These are phyloP conservation scores for Tautogolabrus adspersus DNA, from an alignment of 2,113 vertebrate species.

Conservation along the genomic window DNA sequence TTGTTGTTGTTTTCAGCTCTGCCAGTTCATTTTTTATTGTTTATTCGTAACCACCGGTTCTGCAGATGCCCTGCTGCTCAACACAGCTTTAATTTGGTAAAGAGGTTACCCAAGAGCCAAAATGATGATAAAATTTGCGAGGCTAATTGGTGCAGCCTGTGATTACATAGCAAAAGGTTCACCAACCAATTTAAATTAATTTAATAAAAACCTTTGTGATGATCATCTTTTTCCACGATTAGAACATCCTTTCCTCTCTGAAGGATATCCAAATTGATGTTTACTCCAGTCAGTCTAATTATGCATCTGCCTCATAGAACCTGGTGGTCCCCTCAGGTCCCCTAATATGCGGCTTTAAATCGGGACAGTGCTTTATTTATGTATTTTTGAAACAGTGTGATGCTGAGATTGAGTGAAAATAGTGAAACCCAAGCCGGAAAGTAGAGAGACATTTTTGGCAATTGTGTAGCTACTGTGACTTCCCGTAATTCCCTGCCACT, in stretches of 20 bases:
- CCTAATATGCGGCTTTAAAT: background rate
- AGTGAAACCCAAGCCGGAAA: background rate
- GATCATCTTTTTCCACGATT: conserved; percentile 41
- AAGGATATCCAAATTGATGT: background rate
- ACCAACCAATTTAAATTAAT: conserved; percentile 12
- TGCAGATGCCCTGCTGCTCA: conserved; percentile 41
- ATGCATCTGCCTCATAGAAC: background rate
- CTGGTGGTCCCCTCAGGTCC: background rate
- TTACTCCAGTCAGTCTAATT: background rate
- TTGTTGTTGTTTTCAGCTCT: background rate
- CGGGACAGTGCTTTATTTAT: too few relatives aligned
- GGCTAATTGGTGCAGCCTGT: conserved; percentile 43
- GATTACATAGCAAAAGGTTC: conserved; percentile 14
- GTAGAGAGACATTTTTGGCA: background rate
- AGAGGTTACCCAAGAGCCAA: conserved; percentile 32
- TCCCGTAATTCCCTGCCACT: conserved; percentile 15
- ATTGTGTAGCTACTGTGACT: background rate
- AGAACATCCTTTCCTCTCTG: background rate
- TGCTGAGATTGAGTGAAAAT: background rate
- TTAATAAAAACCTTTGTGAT: conserved; percentile 30
- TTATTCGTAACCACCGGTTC: conserved; percentile 3
- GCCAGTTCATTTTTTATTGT: conserved; percentile 2
- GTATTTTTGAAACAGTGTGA: background rate
- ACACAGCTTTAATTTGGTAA: conserved; percentile 27
- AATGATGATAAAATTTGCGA: conserved; percentile 33